phyloP scores from a whole-genome alignment of 2,797 vertebrate genomes.

The Poeciliopsis presidionis region DNA sequence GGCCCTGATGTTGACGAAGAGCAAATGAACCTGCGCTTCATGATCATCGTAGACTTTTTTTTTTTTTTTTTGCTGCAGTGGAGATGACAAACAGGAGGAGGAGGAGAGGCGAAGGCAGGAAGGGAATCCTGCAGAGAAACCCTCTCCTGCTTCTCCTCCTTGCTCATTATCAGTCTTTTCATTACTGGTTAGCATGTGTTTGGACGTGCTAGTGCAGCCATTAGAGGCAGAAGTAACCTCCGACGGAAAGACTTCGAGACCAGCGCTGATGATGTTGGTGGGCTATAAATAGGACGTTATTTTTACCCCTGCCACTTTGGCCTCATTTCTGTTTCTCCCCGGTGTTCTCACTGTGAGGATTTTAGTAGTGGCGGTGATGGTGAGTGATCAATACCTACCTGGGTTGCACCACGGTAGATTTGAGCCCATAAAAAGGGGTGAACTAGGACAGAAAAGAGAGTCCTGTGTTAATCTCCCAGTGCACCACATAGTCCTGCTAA shows the following conservation, averaged over 20 bases:
- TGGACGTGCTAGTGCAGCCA: constrained; percentile 26
- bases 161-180: constrained; percentile 46
- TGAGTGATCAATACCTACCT: constrained; percentile 58
- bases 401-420: constrained; percentile 52
- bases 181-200: constrained; percentile 46
- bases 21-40: constrained; percentile 65
- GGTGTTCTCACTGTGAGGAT: constrained; percentile 71
- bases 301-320: constrained; percentile 85
- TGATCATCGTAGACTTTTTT: constrained; percentile 49
- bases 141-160: constrained; percentile 52
- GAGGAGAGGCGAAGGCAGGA: constrained; percentile 48
- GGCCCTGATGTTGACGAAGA: constrained; percentile 65
- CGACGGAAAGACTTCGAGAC: constrained; percentile 75
- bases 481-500: constrained; percentile 72
- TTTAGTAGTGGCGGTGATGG: constrained; percentile 50
- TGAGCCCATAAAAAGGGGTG: constrained; percentile 53
- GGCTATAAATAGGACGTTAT: constrained; percentile 85
- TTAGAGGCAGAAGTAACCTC: constrained; percentile 51
- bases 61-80: constrained; percentile 48
- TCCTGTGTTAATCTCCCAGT: constrained; percentile 75
- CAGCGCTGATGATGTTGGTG: constrained; percentile 79
- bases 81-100: constrained; percentile 51
- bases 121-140: constrained; percentile 70
- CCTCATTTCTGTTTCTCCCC: constrained; percentile 80
- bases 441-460: constrained; percentile 73